Conservation (phyloP, 1,140 invertebrate species). For the Phenacoccus solenopsis region DNA sequence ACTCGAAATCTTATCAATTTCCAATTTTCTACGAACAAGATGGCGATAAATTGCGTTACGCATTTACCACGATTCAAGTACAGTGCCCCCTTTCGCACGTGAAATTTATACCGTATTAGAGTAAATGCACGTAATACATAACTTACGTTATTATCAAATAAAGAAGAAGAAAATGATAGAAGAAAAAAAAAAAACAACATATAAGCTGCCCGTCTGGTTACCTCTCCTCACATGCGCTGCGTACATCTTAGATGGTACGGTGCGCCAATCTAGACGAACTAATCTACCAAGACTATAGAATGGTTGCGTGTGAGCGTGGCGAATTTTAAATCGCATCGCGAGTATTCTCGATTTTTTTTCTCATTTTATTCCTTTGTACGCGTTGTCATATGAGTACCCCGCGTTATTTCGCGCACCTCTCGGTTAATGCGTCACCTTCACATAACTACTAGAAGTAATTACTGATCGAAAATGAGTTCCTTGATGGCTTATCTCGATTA, state of each 20-base stretch:
- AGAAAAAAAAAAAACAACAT: background rate
- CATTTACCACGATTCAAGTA: background rate
- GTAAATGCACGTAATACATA: background rate
- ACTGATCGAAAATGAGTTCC: slow-evolving; percentile 9
- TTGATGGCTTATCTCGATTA: slow-evolving; percentile 16
- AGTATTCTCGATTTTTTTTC: background rate
- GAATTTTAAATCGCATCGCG: slow-evolving; percentile 8
- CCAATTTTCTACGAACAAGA: background rate
- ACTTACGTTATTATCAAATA: background rate
- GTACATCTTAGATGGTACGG: no score
- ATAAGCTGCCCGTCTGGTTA: background rate
- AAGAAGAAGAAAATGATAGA: background rate
- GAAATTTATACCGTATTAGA: background rate
- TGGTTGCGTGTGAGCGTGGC: background rate
- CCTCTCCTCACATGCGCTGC: background rate
- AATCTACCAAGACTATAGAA: slow-evolving; percentile 10
- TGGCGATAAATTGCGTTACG: background rate
- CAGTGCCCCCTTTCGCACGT: background rate
- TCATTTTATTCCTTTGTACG: background rate
- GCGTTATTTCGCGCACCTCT: background rate
- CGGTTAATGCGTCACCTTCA: background rate
- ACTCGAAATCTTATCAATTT: no score
- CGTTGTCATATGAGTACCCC: background rate
- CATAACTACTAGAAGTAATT: slow-evolving; percentile 5
- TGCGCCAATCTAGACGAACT: slow-evolving; percentile 9